These are phyloP conservation scores for Ceramica pisi DNA, from an alignment of 2,888 invertebrate species.

Conservation along the genomic window DNA sequence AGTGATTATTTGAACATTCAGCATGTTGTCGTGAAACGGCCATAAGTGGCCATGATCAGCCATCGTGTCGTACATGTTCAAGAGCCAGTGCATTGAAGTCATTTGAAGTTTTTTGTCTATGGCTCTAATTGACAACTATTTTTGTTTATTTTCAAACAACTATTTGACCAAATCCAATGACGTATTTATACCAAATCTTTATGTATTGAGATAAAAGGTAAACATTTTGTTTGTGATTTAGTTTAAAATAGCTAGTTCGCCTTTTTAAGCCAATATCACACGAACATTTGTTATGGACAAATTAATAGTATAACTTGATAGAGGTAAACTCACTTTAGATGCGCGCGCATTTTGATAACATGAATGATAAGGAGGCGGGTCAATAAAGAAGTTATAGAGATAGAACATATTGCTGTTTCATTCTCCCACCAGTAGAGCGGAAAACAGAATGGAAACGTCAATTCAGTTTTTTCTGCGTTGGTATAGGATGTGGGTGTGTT, in stretches of 20 bases:
- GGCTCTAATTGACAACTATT: conserved; percentile 18
- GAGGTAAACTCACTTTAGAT: background rate
- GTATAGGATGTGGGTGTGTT: conserved; percentile 74
- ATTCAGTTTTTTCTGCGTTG: conserved; percentile 79
- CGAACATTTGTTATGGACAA: background rate
- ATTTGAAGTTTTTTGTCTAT: conserved; percentile 34
- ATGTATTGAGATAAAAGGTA: background rate
- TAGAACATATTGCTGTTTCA: conserved; percentile 71
- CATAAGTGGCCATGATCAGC: too few species aligned
- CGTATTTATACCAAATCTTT: conserved; percentile 10
- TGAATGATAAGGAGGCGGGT: conserved; percentile 79
- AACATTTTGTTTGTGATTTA: background rate
- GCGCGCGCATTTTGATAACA: conserved; percentile 77
- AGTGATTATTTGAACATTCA: background rate
- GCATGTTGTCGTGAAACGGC: background rate
- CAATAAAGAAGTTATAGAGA: conserved; percentile 80
- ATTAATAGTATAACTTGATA: background rate
- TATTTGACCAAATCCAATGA: conserved; percentile 16
- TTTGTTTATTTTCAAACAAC: conserved; percentile 23
- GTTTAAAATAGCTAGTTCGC: background rate
- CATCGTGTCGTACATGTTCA: background rate
- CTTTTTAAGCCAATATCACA: background rate
- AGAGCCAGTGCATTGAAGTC: too few species aligned
- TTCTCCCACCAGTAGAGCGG: conserved; percentile 57
- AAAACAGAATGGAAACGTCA: conserved; percentile 59